Percentiles rank a stretch among this genome's conserved stretches.
Conservation (phyloP, 2,888 invertebrate species). For the Eupithecia exiguata region DNA sequence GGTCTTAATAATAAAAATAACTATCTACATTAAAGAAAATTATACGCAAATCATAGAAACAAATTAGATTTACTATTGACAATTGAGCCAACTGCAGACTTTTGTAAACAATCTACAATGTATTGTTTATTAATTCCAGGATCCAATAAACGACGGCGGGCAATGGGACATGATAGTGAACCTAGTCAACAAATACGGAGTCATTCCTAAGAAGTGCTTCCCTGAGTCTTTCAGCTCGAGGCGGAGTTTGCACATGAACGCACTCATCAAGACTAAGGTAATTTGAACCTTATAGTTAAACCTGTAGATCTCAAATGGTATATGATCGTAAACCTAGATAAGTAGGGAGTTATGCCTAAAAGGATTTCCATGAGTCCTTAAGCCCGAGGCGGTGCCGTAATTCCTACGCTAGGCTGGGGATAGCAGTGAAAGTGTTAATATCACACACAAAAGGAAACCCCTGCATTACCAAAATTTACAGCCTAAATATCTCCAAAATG, state of each 20-base stretch:
- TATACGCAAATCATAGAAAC: too few species aligned
- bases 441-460: too few species aligned
- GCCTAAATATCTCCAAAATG: too few species aligned
- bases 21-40: too few species aligned
- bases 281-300: not conserved
- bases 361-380: constrained; percentile 92
- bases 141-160: constrained; percentile 93
- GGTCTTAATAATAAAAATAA: too few species aligned
- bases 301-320: constrained; percentile 92
- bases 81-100: too few species aligned
- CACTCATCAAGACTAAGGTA: constrained; percentile 84
- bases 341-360: constrained; percentile 94
- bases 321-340: constrained; percentile 94
- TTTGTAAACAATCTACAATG: too few species aligned
- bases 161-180: constrained; percentile 97
- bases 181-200: constrained; percentile 92
- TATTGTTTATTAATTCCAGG: constrained; percentile 68
- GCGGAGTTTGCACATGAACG: constrained; percentile 89
- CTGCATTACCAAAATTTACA: too few species aligned
- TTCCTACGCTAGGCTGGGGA: too few species aligned
- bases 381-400: constrained; percentile 91
- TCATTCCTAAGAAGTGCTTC: constrained; percentile 94
- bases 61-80: too few species aligned
- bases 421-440: too few species aligned
- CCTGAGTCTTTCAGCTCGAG: constrained; percentile 93